Base-by-base conservation (phyloP, 2,113 vertebrate species). In the Brevimyrus niger region DNA sequence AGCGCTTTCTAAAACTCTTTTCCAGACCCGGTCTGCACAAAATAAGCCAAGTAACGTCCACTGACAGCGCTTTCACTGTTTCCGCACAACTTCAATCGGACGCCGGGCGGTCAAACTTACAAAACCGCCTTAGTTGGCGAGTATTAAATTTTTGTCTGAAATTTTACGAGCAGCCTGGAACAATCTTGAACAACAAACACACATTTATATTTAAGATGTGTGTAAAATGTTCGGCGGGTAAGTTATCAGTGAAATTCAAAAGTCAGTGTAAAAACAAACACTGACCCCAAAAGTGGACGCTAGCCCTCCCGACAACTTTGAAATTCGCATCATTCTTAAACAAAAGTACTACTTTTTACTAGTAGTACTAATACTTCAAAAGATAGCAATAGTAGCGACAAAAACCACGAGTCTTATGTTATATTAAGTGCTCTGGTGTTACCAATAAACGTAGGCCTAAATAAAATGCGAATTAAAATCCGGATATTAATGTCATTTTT, bases 1-100 rank as follows among this genome's bases (percentile, higher is more conserved):
- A 91, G 94, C 92, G 92, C 92, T 93, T 91, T 92, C 93, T 90
- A 92, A 94, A 95, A 94, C 93, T 94, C 92, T 95, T 95, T 94
- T 92, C 94, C 95, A 96, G 94, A 95, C 95, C 95, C 95, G 31
- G 93, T 38, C 84, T 82, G 46, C 87, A 89, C 58, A 88, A 82
- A 21, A 90, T 58, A 88, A 42, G 53, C 35, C 86, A 76, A 88
- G 55, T 89, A 91, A 89, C 73, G 27, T 50, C 5, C 46, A 23
- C 19, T 88, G 31, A 38, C 23, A 53, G 35, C 19, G 69, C 27
- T 38, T 31, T 35, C 23, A 88, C 11, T 76, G 88, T 50, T 50
- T 73, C 31, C 47, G 15, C 47, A 51, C 38, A 13, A 47, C 73
- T 80, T 80, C 73, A 80, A 80, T 80, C 73, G 73, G 35, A 42